Base-by-base conservation (phyloP, 2,888 invertebrate genomes). In the Agapostemon virescens region DNA sequence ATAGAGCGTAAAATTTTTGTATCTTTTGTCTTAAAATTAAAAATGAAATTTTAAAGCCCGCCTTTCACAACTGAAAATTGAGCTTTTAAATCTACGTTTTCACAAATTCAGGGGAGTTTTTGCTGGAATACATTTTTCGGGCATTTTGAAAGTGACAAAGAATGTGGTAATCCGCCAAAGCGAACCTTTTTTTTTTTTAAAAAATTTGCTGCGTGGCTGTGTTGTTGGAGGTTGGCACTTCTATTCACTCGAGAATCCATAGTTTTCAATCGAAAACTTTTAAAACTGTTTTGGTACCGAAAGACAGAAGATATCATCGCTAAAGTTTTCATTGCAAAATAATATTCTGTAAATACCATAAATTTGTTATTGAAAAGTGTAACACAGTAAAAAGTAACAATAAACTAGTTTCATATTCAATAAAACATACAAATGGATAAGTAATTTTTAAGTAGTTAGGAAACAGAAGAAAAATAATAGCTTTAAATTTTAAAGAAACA, bases 181-280 rank as follows among this genome's bases (percentile, higher is more conserved):
- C 49, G 49, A n/a, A n/a, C 49, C 1, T 9, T 49, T n/a, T 49
- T 49, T 49, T 9, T 49, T n/a, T 49, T 49, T 49, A 20, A 1
- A 11, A 49, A 49, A 49, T 49, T 49, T 49, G 49, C n/a, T 49
- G 11, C n/a, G 11, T 9, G 49, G 3, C 49, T 9, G 11, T 9
- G 11, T 49, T 49, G 49, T 49, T 20, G 49, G 49, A n/a, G 49
- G 49, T 11, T n/a, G n/a, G 11, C 49, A n/a, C n/a, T 11, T 49
- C n/a, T 49, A 49, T 49, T 49, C 49, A 49, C n/a, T 11, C n/a
- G 49, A 49, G 49, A n/a, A 9, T n/a, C 49, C n/a, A 49, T n/a
- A 49, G 49, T 49, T 49, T 58, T 70, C 58, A 20, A n/a, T 30
- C n/a, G 49, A n/a, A 49, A 49, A 49, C n/a, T 49, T n/a, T 49